phyloP scores from a whole-genome alignment of 2,888 invertebrate genomes.

The Choreutis nemorana region DNA sequence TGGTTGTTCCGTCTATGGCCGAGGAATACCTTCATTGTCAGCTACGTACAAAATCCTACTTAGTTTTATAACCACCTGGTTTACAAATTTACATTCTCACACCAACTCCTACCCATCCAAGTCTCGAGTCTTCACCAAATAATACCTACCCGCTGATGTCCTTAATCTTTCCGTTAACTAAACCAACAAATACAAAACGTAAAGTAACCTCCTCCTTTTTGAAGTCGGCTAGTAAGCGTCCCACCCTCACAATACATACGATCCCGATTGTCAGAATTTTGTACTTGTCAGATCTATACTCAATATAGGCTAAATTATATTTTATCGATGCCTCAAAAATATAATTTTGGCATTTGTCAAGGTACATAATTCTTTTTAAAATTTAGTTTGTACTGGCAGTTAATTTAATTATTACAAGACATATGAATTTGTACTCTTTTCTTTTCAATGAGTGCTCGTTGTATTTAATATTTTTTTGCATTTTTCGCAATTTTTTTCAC shows the following conservation, averaged over 20 bases:
- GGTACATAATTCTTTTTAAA: slow-evolving; percentile 24
- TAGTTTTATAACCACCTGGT: slow-evolving; percentile 67
- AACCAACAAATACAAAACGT: slow-evolving; percentile 4
- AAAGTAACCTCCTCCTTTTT: slow-evolving; percentile 8
- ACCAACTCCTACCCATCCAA: no score
- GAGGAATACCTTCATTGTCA: slow-evolving; percentile 38
- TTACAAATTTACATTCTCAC: slow-evolving; percentile 35
- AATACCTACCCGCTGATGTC: slow-evolving; percentile 2
- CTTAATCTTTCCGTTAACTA: background rate
- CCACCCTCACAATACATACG: slow-evolving; percentile 16
- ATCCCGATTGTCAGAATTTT: slow-evolving; percentile 25
- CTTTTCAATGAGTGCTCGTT: slow-evolving; percentile 50
- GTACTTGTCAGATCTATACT: slow-evolving; percentile 44
- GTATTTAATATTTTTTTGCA: slow-evolving; percentile 23
- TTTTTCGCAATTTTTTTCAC: slow-evolving; percentile 25
- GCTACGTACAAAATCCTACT: slow-evolving; percentile 64
- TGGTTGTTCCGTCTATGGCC: no score
- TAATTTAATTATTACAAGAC: slow-evolving; percentile 52
- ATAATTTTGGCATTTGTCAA: slow-evolving; percentile 54
- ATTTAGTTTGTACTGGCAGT: slow-evolving; percentile 65
- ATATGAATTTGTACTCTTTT: slow-evolving; percentile 64
- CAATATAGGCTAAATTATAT: slow-evolving; percentile 51
- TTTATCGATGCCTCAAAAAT: slow-evolving; percentile 49
- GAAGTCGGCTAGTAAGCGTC: slow-evolving; percentile 16
- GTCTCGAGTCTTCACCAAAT: no score